Percentiles rank a stretch among this genome's conserved stretches.
phyloP scores from a whole-genome alignment of 2,888 invertebrate genomes.

The Anaspis maculata region DNA sequence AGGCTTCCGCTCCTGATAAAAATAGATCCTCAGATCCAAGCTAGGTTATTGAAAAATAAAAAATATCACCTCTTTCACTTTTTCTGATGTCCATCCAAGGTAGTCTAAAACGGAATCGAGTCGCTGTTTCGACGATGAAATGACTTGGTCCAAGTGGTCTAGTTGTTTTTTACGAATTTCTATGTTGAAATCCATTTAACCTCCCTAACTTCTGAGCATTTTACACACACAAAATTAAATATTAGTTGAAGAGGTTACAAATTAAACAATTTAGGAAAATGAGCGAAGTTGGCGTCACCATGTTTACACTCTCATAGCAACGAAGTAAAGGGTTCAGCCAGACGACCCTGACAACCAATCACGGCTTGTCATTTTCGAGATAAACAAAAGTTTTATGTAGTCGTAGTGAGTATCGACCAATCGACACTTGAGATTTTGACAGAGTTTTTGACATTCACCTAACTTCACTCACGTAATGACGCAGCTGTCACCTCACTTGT shows the following conservation, averaged over 20 bases:
- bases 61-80: slow-evolving; percentile 17
- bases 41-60: slow-evolving; percentile 1
- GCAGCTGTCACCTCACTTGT: no score
- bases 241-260: slow-evolving; percentile 1
- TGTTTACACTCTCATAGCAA: not conserved
- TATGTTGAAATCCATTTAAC: slow-evolving; percentile 37
- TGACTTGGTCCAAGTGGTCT: slow-evolving; percentile 38
- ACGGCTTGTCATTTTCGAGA: no score
- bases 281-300: slow-evolving; percentile 6
- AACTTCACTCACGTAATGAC: no score
- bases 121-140: slow-evolving; percentile 34
- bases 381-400: no score
- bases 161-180: slow-evolving; percentile 39
- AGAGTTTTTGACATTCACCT: no score
- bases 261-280: slow-evolving; percentile 3
- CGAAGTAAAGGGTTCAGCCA: no score
- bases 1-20: slow-evolving; percentile 30
- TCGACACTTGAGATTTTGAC: no score
- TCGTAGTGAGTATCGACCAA: no score
- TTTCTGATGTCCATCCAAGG: slow-evolving; percentile 33
- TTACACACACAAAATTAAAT: slow-evolving; percentile 3
- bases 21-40: slow-evolving; percentile 4
- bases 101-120: slow-evolving; percentile 32
- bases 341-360: no score
- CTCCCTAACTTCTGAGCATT: slow-evolving; percentile 1